These are phyloP conservation scores for Pterocles gutturalis DNA, from an alignment of 2,113 vertebrate species.

Conservation along the genomic window DNA sequence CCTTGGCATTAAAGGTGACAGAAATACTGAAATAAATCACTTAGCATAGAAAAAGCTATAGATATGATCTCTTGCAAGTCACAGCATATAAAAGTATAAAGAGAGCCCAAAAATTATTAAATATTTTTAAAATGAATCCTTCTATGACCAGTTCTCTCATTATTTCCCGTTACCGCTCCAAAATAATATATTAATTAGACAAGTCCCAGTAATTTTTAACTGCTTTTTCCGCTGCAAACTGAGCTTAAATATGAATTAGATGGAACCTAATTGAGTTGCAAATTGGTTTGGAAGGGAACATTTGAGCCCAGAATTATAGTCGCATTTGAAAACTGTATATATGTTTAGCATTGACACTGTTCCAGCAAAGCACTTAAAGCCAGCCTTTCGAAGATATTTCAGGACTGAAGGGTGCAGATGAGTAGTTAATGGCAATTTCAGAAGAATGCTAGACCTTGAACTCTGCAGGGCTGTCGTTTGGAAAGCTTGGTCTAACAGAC, in stretches of 20 bases:
- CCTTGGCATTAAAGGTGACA: background rate
- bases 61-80: background rate
- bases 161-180: background rate
- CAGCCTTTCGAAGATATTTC: slow-evolving; percentile 14
- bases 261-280: background rate
- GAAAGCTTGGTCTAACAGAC: background rate
- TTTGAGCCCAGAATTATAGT: background rate
- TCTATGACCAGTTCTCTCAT: background rate
- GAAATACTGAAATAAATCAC: background rate
- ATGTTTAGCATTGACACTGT: background rate
- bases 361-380: slow-evolving; percentile 31
- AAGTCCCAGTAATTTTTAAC: background rate
- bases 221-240: background rate
- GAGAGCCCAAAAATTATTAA: background rate
- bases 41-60: background rate
- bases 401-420: background rate
- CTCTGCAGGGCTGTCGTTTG: background rate
- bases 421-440: background rate
- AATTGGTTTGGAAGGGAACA: slow-evolving; percentile 21
- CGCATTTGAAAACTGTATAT: background rate
- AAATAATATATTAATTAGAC: background rate
- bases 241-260: background rate
- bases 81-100: background rate
- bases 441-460: background rate
- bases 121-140: background rate